phyloP scores from a whole-genome alignment of 1,140 invertebrate species.

The Anagrus nilaparvatae region DNA sequence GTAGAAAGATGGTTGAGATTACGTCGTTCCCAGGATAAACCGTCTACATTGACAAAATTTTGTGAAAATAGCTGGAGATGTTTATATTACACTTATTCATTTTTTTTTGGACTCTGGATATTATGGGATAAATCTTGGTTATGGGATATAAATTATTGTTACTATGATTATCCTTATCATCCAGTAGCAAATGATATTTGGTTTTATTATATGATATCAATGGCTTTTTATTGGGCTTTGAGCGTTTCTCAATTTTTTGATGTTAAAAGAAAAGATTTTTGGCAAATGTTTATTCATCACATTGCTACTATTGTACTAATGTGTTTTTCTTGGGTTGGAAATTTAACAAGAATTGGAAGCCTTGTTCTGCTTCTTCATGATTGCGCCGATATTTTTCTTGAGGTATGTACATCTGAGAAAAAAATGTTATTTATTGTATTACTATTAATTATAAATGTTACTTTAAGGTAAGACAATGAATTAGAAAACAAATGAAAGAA shows the following conservation, averaged over 20 bases:
- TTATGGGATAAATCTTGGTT: conserved; percentile 92
- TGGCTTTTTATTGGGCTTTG: conserved; percentile 93
- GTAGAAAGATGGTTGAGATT: conserved; percentile 85
- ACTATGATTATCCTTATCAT: conserved; percentile 66
- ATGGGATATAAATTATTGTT: conserved; percentile 87
- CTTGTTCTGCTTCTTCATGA: conserved; percentile 89
- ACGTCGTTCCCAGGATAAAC: conserved; percentile 70
- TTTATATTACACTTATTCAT: conserved; percentile 75
- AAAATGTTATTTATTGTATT: no score
- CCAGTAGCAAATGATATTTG: conserved; percentile 62
- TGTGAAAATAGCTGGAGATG: conserved; percentile 86
- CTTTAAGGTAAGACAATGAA: no score
- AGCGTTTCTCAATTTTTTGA: conserved; percentile 90
- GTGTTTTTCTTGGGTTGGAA: conserved; percentile 88
- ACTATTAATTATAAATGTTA: no score
- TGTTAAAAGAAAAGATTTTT: conserved; percentile 89
- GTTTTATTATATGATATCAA: conserved; percentile 96
- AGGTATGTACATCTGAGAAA: conserved; percentile 56
- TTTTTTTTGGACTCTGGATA: conserved; percentile 70
- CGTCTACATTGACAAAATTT: conserved; percentile 83
- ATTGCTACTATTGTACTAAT: conserved; percentile 83
- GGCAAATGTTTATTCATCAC: conserved; percentile 98
- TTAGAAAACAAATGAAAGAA: no score
- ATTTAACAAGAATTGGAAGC: conserved; percentile 84
- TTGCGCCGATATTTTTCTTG: conserved; percentile 88